These are phyloP conservation scores for Micromesistius poutassou DNA, from an alignment of 2,797 vertebrate genomes.

Conservation along the genomic window DNA sequence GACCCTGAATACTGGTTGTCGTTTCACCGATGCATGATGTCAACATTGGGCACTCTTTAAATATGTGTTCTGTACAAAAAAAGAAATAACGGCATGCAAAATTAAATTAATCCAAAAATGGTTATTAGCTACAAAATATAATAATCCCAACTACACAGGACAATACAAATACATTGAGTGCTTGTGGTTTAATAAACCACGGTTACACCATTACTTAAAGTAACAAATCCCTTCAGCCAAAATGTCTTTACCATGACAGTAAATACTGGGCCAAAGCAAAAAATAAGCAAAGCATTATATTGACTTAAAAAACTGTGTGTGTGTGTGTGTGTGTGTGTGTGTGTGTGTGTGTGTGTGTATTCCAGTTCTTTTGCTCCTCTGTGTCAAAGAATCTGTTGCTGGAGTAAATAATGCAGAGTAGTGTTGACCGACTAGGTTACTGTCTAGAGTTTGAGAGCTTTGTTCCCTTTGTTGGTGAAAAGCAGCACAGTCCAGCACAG, in stretches of 20 bases:
- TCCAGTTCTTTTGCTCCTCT: not conserved
- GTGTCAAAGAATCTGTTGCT: not conserved
- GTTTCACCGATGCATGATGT: not conserved
- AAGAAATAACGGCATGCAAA: not conserved
- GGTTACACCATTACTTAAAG: conserved; percentile 1
- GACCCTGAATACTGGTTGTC: not conserved
- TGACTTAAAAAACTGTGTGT: not conserved
- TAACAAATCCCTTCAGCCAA: conserved; percentile 7
- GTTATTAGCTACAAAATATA: not conserved
- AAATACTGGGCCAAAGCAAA: not conserved
- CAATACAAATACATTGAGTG: not conserved
- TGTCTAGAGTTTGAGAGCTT: not conserved
- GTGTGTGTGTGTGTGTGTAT: too few species aligned
- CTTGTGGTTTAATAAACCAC: conserved; percentile 5
- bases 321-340: too few species aligned
- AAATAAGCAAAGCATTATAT: not conserved
- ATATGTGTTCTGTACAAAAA: not conserved
- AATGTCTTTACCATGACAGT: not conserved
- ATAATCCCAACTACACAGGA: not conserved
- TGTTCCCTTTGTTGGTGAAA: conserved; percentile 17
- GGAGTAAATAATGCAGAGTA: not conserved
- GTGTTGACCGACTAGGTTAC: not conserved
- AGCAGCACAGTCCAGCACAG: conserved; percentile 6
- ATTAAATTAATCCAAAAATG: not conserved
- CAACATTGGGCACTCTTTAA: not conserved